Conservation (phyloP, 2,797 vertebrate genomes). For the Pantherophis alleghaniensis region DNA sequence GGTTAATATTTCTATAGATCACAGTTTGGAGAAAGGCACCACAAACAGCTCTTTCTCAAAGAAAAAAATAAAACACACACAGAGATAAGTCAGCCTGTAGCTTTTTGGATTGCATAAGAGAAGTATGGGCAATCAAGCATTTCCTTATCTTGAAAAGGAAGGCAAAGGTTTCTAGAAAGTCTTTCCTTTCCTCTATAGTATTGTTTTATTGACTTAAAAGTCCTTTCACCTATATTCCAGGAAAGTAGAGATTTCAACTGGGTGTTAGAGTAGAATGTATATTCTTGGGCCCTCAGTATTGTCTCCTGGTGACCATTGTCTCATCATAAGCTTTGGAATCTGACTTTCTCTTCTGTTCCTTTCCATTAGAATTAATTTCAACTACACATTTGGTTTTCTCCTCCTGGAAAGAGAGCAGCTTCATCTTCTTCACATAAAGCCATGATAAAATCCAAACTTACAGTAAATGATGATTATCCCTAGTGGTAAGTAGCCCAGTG, state of each 20-base stretch:
- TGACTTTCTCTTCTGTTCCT: neutral
- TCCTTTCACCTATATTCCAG: neutral
- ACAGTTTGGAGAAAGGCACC: neutral
- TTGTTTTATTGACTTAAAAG: neutral
- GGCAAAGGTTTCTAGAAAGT: neutral
- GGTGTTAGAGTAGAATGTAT: neutral
- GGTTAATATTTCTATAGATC: neutral
- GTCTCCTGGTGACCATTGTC: constrained; percentile 22
- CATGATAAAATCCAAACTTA: neutral
- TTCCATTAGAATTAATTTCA: neutral
- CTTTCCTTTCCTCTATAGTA: neutral
- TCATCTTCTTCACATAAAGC: neutral
- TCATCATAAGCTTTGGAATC: constrained; percentile 5
- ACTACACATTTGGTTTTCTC: neutral
- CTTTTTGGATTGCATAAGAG: neutral
- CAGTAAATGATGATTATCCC: constrained; percentile 23
- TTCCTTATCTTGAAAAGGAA: neutral
- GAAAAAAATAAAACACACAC: neutral
- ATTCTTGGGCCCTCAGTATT: neutral
- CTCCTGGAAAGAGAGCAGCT: neutral
- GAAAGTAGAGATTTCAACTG: neutral
- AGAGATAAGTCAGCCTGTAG: neutral
- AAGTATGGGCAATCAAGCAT: neutral
- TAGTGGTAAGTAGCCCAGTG: constrained; percentile 6
- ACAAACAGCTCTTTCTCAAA: neutral